Conservation (phyloP, 2,888 invertebrate genomes). For the Stenichneumon culpator region DNA sequence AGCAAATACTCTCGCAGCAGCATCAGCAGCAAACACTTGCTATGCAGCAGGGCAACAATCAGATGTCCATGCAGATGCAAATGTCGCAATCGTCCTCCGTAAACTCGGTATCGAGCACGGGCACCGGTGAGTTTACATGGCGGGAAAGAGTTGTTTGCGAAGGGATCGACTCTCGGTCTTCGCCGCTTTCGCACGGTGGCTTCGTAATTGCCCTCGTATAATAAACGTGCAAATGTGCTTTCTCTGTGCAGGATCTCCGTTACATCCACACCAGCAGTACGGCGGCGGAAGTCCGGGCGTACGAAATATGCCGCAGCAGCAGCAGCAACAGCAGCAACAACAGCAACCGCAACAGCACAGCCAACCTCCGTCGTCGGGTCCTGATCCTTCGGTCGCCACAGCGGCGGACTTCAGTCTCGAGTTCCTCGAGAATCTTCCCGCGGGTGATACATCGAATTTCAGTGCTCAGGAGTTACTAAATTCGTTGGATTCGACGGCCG, state of each 20-base stretch:
- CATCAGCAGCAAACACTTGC: constrained; percentile 86
- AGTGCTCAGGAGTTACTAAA: constrained; percentile 94
- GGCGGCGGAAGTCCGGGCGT: constrained; percentile 82
- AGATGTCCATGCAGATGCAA: constrained; percentile 87
- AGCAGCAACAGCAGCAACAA: constrained; percentile 78
- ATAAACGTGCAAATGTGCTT: neutral
- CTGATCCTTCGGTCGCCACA: constrained; percentile 80
- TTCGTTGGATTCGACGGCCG: constrained; percentile 92
- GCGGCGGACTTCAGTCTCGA: constrained; percentile 92
- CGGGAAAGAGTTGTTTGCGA: neutral
- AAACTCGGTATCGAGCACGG: constrained; percentile 80
- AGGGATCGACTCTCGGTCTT: neutral
- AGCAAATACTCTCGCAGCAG: constrained; percentile 86
- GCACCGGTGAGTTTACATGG: constrained; percentile 82
- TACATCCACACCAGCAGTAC: constrained; percentile 85
- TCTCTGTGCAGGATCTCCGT: constrained; percentile 80
- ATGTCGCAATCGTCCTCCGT: constrained; percentile 85
- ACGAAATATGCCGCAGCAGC: constrained; percentile 80
- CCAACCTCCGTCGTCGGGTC: constrained; percentile 77
- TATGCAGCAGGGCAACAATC: constrained; percentile 86
- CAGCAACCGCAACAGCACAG: constrained; percentile 77
- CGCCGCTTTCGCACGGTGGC: neutral
- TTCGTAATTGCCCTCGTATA: neutral
- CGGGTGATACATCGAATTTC: constrained; percentile 91
- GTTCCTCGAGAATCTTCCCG: constrained; percentile 93